Conservation (phyloP, 2,888 invertebrate species). For the Megaustenia siamemsis region DNA sequence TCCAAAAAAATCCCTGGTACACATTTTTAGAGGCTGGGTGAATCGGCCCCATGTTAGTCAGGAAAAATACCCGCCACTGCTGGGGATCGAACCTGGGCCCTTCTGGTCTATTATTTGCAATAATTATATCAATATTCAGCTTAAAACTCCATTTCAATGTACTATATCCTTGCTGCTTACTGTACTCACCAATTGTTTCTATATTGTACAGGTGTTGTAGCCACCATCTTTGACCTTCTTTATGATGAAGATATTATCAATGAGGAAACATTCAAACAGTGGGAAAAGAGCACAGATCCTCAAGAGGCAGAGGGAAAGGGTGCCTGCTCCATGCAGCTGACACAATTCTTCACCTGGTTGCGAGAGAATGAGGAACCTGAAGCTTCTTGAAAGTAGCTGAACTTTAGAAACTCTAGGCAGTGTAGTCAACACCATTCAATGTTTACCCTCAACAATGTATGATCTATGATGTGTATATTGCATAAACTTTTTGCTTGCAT, state of each 20-base stretch:
- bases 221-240: constrained; percentile 88
- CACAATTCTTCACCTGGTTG: constrained; percentile 82
- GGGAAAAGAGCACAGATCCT: constrained; percentile 87
- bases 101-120: too few relatives aligned
- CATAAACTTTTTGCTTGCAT: not conserved
- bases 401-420: not conserved
- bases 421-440: not conserved
- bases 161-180: too few relatives aligned
- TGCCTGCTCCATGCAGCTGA: constrained; percentile 87
- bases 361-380: constrained; percentile 71
- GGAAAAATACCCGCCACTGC: too few relatives aligned
- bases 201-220: constrained; percentile 86
- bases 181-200: constrained; percentile 56
- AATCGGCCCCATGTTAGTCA: too few relatives aligned
- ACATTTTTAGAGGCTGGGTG: too few relatives aligned
- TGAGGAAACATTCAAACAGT: constrained; percentile 89
- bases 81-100: too few relatives aligned
- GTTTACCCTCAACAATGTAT: constrained; percentile 7
- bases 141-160: too few relatives aligned
- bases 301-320: constrained; percentile 89
- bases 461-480: constrained; percentile 4
- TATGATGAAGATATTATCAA: constrained; percentile 90
- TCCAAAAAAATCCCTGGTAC: too few relatives aligned
- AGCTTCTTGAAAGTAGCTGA: constrained; percentile 34
- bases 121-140: too few relatives aligned